Evolutionary conservation across 2,888 invertebrate genomes (phyloP).

Genomic region (Xylota sylvarum): DNA sequence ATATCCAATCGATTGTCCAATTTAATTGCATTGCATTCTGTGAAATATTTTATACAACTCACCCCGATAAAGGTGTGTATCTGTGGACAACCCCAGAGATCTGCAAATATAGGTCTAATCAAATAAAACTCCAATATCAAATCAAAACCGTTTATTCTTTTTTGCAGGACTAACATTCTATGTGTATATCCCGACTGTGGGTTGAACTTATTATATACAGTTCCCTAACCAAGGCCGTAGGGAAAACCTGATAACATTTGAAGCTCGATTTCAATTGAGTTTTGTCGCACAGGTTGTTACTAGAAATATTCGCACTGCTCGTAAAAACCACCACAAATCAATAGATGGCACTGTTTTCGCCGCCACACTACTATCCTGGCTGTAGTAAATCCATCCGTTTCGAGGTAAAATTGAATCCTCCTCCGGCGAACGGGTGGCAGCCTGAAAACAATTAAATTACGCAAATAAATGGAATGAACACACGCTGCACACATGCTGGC

Average conservation of each 20-base stretch:
- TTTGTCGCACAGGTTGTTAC: not conserved
- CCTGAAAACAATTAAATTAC: constrained; percentile 55
- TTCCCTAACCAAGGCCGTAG: too few species aligned
- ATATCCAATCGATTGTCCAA: constrained; percentile 31
- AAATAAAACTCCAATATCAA: constrained; percentile 23
- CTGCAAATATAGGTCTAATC: constrained; percentile 26
- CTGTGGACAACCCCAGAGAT: not conserved
- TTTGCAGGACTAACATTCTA: not conserved
- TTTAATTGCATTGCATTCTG: constrained; percentile 41
- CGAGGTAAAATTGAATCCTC: constrained; percentile 31
- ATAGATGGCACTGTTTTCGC: constrained; percentile 20
- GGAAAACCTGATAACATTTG: constrained; percentile 21
- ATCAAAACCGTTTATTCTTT: constrained; percentile 34
- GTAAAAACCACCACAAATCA: constrained; percentile 9
- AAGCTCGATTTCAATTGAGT: not conserved
- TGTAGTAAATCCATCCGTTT: not conserved
- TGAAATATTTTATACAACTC: constrained; percentile 39
- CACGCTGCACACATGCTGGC: not conserved
- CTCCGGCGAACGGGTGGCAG: not conserved
- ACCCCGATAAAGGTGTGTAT: not conserved
- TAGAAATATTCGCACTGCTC: not conserved
- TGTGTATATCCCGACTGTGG: too few species aligned
- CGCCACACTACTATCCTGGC: not conserved
- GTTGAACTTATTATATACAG: too few species aligned
- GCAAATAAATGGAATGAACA: constrained; percentile 45